phyloP scores from a whole-genome alignment of 2,888 invertebrate species.

The Melieria omissa region DNA sequence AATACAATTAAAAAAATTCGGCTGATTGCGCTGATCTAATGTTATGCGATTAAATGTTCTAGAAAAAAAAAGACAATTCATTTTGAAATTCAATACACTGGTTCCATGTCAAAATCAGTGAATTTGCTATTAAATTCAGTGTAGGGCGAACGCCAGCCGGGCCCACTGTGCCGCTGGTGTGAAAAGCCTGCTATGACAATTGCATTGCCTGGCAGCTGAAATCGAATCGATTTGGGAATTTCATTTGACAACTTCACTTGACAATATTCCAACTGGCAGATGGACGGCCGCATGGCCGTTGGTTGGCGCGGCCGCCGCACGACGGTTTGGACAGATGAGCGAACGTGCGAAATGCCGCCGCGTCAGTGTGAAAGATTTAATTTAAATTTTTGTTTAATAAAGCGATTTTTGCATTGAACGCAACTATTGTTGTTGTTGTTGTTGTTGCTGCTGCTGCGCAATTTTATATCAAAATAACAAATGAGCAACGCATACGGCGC shows the following conservation, averaged over 20 bases:
- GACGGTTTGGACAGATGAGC: constrained; percentile 10
- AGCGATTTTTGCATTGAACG: constrained; percentile 25
- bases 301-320: constrained; percentile 2
- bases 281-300: constrained; percentile 38
- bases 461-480: constrained; percentile 13
- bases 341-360: constrained; percentile 26
- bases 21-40: too few relatives aligned
- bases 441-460: neutral
- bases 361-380: constrained; percentile 42
- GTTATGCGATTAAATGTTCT: too few relatives aligned
- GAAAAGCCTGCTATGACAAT: constrained; percentile 28
- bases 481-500: constrained; percentile 10
- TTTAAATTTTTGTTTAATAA: constrained; percentile 38
- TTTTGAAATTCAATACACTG: too few relatives aligned
- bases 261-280: constrained; percentile 44
- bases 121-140: too few relatives aligned
- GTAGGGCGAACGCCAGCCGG: neutral
- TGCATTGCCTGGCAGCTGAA: constrained; percentile 46
- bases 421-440: neutral
- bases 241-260: constrained; percentile 54
- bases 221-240: constrained; percentile 55
- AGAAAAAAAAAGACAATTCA: too few relatives aligned
- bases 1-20: too few relatives aligned
- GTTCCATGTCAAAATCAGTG: too few relatives aligned
- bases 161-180: constrained; percentile 10